Base-by-base conservation (phyloP, 2,888 invertebrate genomes). In the Thereva unica region DNA sequence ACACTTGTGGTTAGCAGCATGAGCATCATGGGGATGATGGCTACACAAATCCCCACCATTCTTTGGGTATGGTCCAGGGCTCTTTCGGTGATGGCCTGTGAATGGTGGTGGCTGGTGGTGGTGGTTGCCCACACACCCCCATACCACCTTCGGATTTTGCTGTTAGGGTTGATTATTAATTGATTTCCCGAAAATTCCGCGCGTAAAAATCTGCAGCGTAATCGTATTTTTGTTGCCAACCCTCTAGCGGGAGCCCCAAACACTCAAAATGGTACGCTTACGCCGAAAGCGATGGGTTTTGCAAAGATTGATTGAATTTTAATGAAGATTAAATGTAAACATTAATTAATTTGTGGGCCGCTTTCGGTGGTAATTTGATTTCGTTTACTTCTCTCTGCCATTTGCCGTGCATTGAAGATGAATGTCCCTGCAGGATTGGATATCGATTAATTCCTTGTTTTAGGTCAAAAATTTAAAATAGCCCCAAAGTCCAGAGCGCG, bases 291-390 rank as follows among this genome's bases (percentile, higher is more conserved):
- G 44, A 54, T 64, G 53, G 38, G 38, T 64, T 53, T 64, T 45
- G 44, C 23, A 56, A 42, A 65, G 56, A 65, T 65, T 65, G 65
- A 65, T 65, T 65, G 56, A 56, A 56, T 65, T 65, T 65, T 56
- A 65, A 65, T 56, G 55, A 49, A 65, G 65, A 65, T 65, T 65
- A 65, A 65, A 49, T 56, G 56, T 56, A 65, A 56, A 65, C 41
- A 65, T 65, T 65, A 69, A 67, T 69, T 69, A 69, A 67, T 69
- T 69, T 66, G 69, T 54, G 67, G 67, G 67, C 67, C 59, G 53
- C 40, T 69, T 67, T 59, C 47, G 61, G 47, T 63, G 63, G 53
- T 67, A 69, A 69, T 69, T 69, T 63, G 63, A 67, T 67, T 69
- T 67, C 47, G 47, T 10, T 12, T 23, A 12, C 34, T 41, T 23